Conservation (phyloP, 1,140 invertebrate genomes). For the Drosophila nasuta region DNA sequence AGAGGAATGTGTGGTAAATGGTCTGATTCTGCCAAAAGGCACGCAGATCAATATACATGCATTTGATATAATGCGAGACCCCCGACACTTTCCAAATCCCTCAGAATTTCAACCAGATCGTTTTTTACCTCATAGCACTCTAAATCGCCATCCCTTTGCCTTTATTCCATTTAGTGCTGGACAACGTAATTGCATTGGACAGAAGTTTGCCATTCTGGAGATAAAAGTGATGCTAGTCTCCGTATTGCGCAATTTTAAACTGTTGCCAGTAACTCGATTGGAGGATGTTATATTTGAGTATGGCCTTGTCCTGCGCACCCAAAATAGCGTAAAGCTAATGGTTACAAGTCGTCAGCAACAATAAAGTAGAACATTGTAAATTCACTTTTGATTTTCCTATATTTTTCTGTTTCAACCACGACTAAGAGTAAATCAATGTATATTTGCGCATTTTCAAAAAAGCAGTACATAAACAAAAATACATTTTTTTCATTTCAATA, state of each 20-base stretch:
- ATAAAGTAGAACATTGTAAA: not conserved
- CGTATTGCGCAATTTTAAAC: conserved; percentile 74
- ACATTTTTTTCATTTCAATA: too few relatives aligned
- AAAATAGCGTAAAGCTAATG: conserved; percentile 49
- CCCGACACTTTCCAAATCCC: conserved; percentile 89
- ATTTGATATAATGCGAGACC: conserved; percentile 87
- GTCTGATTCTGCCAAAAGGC: conserved; percentile 85
- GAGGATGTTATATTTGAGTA: conserved; percentile 58
- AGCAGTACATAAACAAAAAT: too few relatives aligned
- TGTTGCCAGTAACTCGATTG: conserved; percentile 56
- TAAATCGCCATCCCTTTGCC: conserved; percentile 84
- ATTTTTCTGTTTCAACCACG: too few relatives aligned
- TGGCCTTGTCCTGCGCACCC: conserved; percentile 63
- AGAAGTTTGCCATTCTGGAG: conserved; percentile 85
- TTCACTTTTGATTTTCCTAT: too few relatives aligned
- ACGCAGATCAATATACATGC: conserved; percentile 85
- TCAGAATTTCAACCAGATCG: conserved; percentile 91
- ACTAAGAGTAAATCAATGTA: too few relatives aligned
- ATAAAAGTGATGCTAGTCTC: conserved; percentile 84
- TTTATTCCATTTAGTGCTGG: conserved; percentile 88
- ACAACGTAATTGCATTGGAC: conserved; percentile 78
- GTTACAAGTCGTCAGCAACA: conserved; percentile 1
- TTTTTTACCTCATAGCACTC: conserved; percentile 88
- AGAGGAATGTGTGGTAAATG: conserved; percentile 85
- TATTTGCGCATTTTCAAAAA: too few relatives aligned